Base-by-base conservation (phyloP, 2,797 vertebrate species). In the Brachyrhaphis roseni region DNA sequence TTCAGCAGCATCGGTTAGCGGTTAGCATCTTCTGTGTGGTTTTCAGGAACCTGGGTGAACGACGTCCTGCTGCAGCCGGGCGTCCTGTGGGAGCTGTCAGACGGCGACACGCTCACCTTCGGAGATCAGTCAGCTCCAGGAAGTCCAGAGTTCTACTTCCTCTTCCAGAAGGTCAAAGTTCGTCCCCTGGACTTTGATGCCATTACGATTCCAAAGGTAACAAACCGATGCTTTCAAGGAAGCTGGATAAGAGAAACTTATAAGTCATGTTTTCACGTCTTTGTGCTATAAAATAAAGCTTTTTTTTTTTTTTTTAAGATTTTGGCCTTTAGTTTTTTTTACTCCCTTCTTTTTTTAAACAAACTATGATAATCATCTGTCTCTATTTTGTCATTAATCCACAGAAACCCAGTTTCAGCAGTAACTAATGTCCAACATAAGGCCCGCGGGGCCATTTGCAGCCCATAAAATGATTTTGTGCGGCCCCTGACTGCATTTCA, bases 141-240 rank as follows among this genome's bases (percentile, higher is more conserved):
- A 0, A 95, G 93, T 85, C 95, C 96, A 0, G 97, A 97, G 86
- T 97, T 97, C 88, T 97, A 97, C 94, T 98, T 98, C 93, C 96
- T 98, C 41, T 98, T 98, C 92, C 97, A 98, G 87, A 97, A 97
- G 91, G 97, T 98, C 79, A 95, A 94, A 51, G 97, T 98, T 85
- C 96, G 96, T 1, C 97, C 97, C 0, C 93, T 97, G 79, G 97
- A 98, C 89, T 98, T 98, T 13, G 96, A 97, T 0, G 97, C 97
- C 76, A 98, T 98, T 87, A 98, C 97, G 0, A 93, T 96, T 57
- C 97, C 97, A 0, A 96, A 97, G 89, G 94, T 93, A 57, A 84
- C 7, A 2, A 51, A 18, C 11, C 55, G 8, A 23, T 20, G 8
- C 74, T 59, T 28, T 66, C 23, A 4, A 53, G 41, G 15, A 7